Percentiles rank a stretch among this genome's conserved stretches.
Evolutionary conservation across 2,888 invertebrate genomes (phyloP).

Genomic region (Crossocerus cetratus): DNA sequence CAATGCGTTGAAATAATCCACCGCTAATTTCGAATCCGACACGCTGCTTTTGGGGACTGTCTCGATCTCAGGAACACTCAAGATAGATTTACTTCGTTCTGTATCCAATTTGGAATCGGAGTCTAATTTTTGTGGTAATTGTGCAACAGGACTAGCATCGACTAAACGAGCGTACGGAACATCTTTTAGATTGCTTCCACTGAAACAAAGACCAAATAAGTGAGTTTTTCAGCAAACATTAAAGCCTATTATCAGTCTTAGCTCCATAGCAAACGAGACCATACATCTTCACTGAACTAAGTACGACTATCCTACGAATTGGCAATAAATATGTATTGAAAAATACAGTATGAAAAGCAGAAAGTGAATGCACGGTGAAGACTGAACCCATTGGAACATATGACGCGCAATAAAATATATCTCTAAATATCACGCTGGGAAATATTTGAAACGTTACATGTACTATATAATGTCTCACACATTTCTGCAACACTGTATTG

Average conservation of each 20-base stretch:
- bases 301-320: neutral
- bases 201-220: conserved; percentile 36
- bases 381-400: conserved; percentile 32
- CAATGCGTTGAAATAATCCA: conserved; percentile 83
- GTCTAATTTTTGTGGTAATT: conserved; percentile 82
- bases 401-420: conserved; percentile 21
- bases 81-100: conserved; percentile 77
- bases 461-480: conserved; percentile 10
- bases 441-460: no score
- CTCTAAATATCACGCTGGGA: no score
- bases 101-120: conserved; percentile 85
- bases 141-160: conserved; percentile 81
- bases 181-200: conserved; percentile 79
- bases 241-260: no score
- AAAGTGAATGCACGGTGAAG: conserved; percentile 14
- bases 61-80: conserved; percentile 78
- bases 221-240: neutral
- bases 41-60: conserved; percentile 87
- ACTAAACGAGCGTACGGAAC: conserved; percentile 90
- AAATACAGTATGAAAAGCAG: conserved; percentile 13
- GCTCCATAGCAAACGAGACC: no score
- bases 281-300: conserved; percentile 1
- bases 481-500: neutral
- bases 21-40: conserved; percentile 90
- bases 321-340: no score